These are phyloP conservation scores for Tachysurus vachellii DNA, from an alignment of 2,113 vertebrate genomes.

Conservation along the genomic window DNA sequence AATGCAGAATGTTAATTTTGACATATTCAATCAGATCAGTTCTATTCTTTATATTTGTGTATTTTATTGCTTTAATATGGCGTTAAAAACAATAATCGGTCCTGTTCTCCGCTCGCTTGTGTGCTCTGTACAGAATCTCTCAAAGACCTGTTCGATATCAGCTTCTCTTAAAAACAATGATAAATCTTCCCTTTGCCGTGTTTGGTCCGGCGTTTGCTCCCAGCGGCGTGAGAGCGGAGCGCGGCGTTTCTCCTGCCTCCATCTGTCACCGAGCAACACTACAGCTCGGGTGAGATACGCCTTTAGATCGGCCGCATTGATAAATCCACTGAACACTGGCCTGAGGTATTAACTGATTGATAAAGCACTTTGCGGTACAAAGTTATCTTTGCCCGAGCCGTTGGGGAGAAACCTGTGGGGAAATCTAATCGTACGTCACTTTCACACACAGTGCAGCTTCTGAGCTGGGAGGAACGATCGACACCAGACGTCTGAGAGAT, in stretches of 20 bases:
- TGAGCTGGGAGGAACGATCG: conserved; percentile 62
- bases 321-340: conserved; percentile 72
- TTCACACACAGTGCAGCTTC: conserved; percentile 61
- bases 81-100: no score
- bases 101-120: no score
- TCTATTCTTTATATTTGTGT: background rate
- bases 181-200: background rate
- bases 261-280: conserved; percentile 26
- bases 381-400: conserved; percentile 69
- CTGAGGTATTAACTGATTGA: conserved; percentile 71
- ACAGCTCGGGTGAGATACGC: conserved; percentile 50
- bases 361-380: conserved; percentile 67
- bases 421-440: conserved; percentile 73
- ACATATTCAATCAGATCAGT: background rate
- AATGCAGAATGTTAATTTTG: background rate
- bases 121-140: background rate
- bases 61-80: background rate
- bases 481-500: conserved; percentile 13
- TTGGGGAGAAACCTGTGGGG: conserved; percentile 67
- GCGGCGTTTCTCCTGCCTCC: conserved; percentile 46
- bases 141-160: background rate
- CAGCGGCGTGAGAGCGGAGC: background rate
- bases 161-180: background rate
- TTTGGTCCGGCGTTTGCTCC: background rate
- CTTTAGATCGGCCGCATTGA: conserved; percentile 64